Evolutionary conservation across 2,888 invertebrate genomes (phyloP).

Genomic region (Hirtodrosophila histrioides): DNA sequence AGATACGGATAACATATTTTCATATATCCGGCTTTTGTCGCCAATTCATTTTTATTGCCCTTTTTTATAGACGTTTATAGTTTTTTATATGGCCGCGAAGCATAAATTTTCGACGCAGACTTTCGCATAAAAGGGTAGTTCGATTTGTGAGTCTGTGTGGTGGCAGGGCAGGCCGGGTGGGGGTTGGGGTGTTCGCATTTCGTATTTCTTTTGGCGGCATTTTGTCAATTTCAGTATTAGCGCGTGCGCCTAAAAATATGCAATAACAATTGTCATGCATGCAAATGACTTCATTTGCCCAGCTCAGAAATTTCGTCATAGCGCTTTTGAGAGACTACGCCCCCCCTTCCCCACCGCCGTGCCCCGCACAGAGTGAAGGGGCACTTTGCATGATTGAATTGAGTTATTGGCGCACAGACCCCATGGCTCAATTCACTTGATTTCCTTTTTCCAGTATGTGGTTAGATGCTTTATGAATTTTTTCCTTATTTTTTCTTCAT

Average conservation of each 20-base stretch:
- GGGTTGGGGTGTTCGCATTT: not conserved
- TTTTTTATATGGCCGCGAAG: slow-evolving; percentile 66
- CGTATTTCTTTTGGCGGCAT: slow-evolving; percentile 42
- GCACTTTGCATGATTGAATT: slow-evolving; percentile 82
- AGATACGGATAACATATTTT: slow-evolving; percentile 69
- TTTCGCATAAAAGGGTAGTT: slow-evolving; percentile 62
- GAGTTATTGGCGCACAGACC: slow-evolving; percentile 51
- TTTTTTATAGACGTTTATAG: slow-evolving; percentile 79
- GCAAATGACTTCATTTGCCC: slow-evolving; percentile 82
- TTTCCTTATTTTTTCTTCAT: slow-evolving; percentile 7
- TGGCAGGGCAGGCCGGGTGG: not conserved
- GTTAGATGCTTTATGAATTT: slow-evolving; percentile 59
- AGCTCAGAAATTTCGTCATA: slow-evolving; percentile 34
- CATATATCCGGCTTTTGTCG: slow-evolving; percentile 73
- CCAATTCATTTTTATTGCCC: slow-evolving; percentile 76
- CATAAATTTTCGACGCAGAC: slow-evolving; percentile 58
- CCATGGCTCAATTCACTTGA: slow-evolving; percentile 36
- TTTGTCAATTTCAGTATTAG: slow-evolving; percentile 77
- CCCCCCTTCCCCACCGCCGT: not conserved
- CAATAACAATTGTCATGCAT: slow-evolving; percentile 83
- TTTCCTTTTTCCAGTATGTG: slow-evolving; percentile 36
- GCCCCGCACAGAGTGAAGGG: slow-evolving; percentile 5
- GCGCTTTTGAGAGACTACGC: not conserved
- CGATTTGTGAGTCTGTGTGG: slow-evolving; percentile 45
- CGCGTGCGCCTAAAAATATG: slow-evolving; percentile 75